These are phyloP conservation scores for Mormyrus lacerda DNA, from an alignment of 2,113 vertebrate species.

Conservation along the genomic window DNA sequence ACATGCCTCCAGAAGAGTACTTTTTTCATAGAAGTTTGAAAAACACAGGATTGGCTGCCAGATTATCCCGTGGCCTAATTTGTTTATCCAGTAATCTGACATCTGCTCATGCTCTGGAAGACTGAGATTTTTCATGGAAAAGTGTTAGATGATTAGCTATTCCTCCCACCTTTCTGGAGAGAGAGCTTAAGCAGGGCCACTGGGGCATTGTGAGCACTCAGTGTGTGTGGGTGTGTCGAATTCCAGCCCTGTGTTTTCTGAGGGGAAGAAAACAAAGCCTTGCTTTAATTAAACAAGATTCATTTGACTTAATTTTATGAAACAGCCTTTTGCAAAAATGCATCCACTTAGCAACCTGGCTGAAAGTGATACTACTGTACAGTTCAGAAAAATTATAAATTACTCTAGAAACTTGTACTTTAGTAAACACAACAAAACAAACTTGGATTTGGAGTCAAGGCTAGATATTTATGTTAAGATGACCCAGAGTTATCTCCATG, in stretches of 20 bases:
- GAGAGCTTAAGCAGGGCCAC: conserved; percentile 19
- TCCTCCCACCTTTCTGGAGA: conserved; percentile 29
- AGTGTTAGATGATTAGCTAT: conserved; percentile 18
- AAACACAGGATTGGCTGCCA: conserved; percentile 17
- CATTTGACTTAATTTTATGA: background rate
- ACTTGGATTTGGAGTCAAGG: background rate
- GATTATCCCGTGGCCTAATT: background rate
- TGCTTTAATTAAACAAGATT: conserved; percentile 12
- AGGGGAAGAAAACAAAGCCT: conserved; percentile 24
- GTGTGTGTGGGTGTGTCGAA: conserved; percentile 36
- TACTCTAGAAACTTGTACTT: background rate
- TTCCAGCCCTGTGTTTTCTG: conserved; percentile 34
- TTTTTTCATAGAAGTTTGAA: background rate
- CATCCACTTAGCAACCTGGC: background rate
- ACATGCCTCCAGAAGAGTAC: background rate
- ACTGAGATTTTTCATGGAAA: conserved; percentile 24
- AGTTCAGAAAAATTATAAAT: background rate
- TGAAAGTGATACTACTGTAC: background rate
- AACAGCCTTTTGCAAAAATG: background rate
- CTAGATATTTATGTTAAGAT: background rate
- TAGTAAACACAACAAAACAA: background rate
- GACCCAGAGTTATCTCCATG: background rate
- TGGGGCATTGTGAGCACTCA: conserved; percentile 21
- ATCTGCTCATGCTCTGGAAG: conserved; percentile 17
- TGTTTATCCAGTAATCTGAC: background rate